These are phyloP conservation scores for Cephus pulcher DNA, from an alignment of 2,888 invertebrate species.

Conservation along the genomic window DNA sequence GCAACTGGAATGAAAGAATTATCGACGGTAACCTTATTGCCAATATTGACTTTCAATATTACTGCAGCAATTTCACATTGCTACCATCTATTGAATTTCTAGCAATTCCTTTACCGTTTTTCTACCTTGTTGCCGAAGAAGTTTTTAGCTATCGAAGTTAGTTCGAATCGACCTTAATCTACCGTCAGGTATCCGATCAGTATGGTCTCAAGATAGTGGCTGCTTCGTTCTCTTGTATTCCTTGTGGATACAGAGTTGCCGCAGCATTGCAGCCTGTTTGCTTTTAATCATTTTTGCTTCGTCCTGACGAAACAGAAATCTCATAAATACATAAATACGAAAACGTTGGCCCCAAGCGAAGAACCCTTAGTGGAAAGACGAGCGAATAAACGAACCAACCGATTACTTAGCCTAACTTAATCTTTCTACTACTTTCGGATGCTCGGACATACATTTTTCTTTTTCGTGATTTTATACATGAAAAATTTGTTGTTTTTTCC, in stretches of 20 bases:
- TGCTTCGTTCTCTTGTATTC: not conserved
- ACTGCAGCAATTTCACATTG: not conserved
- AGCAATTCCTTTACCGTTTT: not conserved
- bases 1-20: not conserved
- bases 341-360: conserved; percentile 43
- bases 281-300: conserved; percentile 61
- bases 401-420: not conserved
- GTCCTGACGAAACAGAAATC: conserved; percentile 49
- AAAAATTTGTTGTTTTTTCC: not conserved
- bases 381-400: conserved; percentile 2
- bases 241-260: not conserved
- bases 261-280: conserved; percentile 46
- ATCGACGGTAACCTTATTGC: not conserved
- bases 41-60: not conserved
- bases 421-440: not conserved
- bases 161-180: not conserved
- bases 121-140: not conserved
- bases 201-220: not conserved
- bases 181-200: not conserved
- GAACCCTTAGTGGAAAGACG: not conserved
- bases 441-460: not conserved
- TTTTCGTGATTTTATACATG: not conserved
- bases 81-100: not conserved
- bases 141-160: not conserved
- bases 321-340: conserved; percentile 63